phyloP scores from a whole-genome alignment of 2,888 invertebrate genomes.

The Buathra laborator region DNA sequence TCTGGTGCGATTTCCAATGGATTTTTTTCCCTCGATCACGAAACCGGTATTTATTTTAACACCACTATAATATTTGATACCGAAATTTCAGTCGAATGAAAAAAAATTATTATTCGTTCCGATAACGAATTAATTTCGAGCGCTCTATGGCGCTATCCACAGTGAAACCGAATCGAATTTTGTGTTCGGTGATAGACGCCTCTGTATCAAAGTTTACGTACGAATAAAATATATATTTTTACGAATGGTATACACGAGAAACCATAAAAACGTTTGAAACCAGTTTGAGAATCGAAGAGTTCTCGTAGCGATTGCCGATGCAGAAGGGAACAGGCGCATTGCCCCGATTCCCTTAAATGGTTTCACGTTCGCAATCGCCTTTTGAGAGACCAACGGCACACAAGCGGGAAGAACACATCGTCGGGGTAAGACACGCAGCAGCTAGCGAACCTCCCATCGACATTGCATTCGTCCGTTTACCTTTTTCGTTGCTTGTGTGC shows the following conservation, averaged over 20 bases:
- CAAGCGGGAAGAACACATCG: neutral
- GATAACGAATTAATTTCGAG: neutral
- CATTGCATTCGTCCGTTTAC: constrained; percentile 70
- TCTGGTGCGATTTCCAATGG: too few species aligned
- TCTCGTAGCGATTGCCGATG: constrained; percentile 53
- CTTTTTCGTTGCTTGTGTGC: constrained; percentile 64
- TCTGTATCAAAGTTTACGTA: neutral
- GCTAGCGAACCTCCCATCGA: constrained; percentile 63
- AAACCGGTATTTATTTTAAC: too few species aligned
- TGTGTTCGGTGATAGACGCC: too few species aligned
- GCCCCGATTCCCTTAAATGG: constrained; percentile 83
- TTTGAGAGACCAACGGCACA: constrained; percentile 70
- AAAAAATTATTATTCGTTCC: neutral
- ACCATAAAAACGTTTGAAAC: constrained; percentile 62
- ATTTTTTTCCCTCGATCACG: too few species aligned
- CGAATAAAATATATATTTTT: constrained; percentile 16
- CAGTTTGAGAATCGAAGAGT: constrained; percentile 74
- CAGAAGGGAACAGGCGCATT: constrained; percentile 72
- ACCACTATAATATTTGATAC: too few species aligned
- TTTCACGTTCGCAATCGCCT: constrained; percentile 79
- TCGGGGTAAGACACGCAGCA: constrained; percentile 20
- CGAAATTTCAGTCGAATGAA: too few species aligned
- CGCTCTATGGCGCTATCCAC: neutral
- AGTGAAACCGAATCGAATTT: too few species aligned
- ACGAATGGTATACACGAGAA: constrained; percentile 7